Evolutionary conservation across 2,113 vertebrate genomes (phyloP), one percentile per base, ranked within the genome.

Genomic region (Centropus bengalensis): DNA sequence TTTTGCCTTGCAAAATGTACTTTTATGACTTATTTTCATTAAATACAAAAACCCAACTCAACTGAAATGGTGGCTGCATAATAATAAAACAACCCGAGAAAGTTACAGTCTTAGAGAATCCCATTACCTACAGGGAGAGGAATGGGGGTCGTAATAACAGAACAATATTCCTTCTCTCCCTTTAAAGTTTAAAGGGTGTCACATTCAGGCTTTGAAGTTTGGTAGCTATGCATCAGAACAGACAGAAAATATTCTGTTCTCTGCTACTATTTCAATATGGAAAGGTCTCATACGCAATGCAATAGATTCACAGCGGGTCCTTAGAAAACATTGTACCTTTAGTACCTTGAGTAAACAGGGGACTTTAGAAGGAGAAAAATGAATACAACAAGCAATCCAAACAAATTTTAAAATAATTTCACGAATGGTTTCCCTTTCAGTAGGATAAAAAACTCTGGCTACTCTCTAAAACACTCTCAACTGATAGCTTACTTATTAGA

Each of bases 401-500:
- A 91, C 89, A 96, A 88, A 96, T 97, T 96, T 95, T 94, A 89
- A 96, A 97, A 97, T 96, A 94, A 97, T 95, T 97, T 98, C 93
- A 97, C 79, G 89, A 97, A 92, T 88, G 90, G 91, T 86, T 95
- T 97, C 95, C 96, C 96, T 96, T 97, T 96, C 76, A 94, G 94
- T 73, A 73, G 81, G 76, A 95, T 82, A 94, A 97, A 94, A 95
- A 96, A 94, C 85, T 88, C 92, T 55, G 71, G 52, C 77, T 94
- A 66, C 86, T 95, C 68, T 96, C 86, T 96, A 91, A 96, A 96
- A 83, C 89, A 96, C 96, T 97, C 95, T 97, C 95, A 83, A 92
- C 78, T 94, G 95, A 95, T 97, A 93, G 92, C 95, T 97, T 96
- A 95, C 91, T 96, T 97, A 97, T 96, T 97, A 98, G 89, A 95